Conservation (phyloP, 2,888 invertebrate species). For the Caenorhabditis sp. region DNA sequence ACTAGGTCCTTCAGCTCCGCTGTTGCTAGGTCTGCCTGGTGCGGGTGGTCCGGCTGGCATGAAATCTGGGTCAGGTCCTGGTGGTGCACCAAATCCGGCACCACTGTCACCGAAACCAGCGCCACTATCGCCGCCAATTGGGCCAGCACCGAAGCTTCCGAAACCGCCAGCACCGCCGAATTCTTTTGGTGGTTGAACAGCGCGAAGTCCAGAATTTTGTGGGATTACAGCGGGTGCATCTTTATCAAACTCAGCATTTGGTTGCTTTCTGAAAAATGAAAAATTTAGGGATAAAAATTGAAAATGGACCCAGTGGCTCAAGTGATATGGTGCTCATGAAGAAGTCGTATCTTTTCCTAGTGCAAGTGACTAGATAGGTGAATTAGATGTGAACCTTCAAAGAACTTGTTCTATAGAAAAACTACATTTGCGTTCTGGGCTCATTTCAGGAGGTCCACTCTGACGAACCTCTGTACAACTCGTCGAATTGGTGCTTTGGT, state of each 20-base stretch:
- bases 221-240: conserved; percentile 59
- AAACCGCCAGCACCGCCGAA: conserved; percentile 52
- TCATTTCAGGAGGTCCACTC: no score
- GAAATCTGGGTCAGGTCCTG: conserved; percentile 36
- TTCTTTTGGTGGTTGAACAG: conserved; percentile 68
- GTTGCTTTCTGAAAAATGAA: conserved; percentile 44
- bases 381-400: no score
- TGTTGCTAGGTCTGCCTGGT: no score
- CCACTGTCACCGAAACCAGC: conserved; percentile 41
- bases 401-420: no score
- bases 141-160: conserved; percentile 33
- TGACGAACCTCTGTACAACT: no score
- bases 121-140: conserved; percentile 34
- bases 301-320: no score
- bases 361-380: no score
- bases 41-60: conserved; percentile 17
- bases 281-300: no score
- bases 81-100: conserved; percentile 7
- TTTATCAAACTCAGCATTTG: conserved; percentile 41
- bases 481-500: no score
- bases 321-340: no score
- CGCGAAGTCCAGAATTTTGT: conserved; percentile 67
- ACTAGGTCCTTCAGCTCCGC: conserved; percentile 11
- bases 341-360: no score
- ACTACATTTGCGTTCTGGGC: no score